Evolutionary conservation across 2,113 vertebrate species (phyloP).

Genomic region (Melanocharis versteri): DNA sequence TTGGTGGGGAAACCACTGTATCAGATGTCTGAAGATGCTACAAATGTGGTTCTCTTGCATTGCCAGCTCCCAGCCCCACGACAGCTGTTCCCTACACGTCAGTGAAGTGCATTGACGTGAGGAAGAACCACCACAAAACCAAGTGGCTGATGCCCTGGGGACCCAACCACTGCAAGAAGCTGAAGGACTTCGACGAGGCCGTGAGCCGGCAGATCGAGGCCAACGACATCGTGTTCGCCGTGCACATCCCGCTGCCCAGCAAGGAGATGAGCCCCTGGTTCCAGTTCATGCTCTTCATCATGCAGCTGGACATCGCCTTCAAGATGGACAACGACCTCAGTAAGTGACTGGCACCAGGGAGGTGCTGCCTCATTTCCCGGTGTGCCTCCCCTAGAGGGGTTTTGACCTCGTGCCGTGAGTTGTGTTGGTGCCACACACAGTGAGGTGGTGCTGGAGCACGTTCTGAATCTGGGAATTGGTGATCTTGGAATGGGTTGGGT

Average conservation of each 20-base stretch:
- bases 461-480: not conserved
- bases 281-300: slow-evolving; percentile 95
- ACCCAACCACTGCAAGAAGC: slow-evolving; percentile 83
- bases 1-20: not conserved
- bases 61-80: slow-evolving; percentile 90
- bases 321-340: slow-evolving; percentile 91
- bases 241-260: slow-evolving; percentile 84
- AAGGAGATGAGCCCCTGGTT: slow-evolving; percentile 99
- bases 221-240: slow-evolving; percentile 92
- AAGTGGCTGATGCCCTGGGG: slow-evolving; percentile 97
- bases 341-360: slow-evolving; percentile 37
- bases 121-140: slow-evolving; percentile 77
- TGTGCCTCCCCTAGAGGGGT: rapidly evolving
- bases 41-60: not conserved
- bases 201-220: slow-evolving; percentile 86
- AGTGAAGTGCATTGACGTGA: slow-evolving; percentile 88
- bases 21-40: not conserved
- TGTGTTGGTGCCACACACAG: not conserved
- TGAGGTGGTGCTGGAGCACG: rapidly evolving
- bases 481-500: not conserved
- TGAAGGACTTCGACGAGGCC: slow-evolving; percentile 87
- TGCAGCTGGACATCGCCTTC: slow-evolving; percentile 94
- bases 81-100: slow-evolving; percentile 81
- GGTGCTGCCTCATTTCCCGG: rapidly evolving
- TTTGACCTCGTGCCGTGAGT: rapidly evolving